Evolutionary conservation across 2,888 invertebrate species (phyloP).

Genomic region (Clunio marinus): DNA sequence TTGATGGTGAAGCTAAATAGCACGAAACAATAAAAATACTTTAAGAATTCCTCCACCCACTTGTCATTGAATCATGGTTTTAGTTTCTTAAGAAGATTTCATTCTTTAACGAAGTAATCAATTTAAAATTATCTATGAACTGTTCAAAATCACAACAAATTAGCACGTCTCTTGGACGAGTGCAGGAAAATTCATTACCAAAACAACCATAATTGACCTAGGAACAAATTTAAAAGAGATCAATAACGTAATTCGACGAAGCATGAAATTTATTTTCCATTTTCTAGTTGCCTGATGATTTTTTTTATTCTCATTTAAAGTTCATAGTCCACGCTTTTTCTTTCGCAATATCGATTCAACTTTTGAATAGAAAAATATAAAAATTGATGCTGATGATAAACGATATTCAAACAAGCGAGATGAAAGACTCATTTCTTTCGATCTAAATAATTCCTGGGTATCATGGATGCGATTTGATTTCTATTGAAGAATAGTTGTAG

Average conservation of each 20-base stretch:
- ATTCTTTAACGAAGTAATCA: not conserved
- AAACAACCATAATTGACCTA: slow-evolving; percentile 12
- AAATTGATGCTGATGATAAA: slow-evolving; percentile 17
- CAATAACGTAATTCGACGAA: not conserved
- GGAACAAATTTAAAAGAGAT: slow-evolving; percentile 2
- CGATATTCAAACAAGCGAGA: slow-evolving; percentile 21
- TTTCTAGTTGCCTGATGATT: not conserved
- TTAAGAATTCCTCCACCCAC: slow-evolving; percentile 19
- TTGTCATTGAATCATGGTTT: not conserved
- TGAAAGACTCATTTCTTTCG: not conserved
- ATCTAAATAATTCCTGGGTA: slow-evolving; percentile 1
- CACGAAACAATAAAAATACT: not conserved
- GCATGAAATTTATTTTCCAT: slow-evolving; percentile 8
- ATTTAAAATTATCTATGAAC: not conserved
- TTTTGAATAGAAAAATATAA: slow-evolving; percentile 18
- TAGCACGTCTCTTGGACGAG: too few relatives aligned
- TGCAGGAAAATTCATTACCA: not conserved
- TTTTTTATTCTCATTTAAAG: not conserved
- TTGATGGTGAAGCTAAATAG: not conserved
- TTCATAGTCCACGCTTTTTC: not conserved
- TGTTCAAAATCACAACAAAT: not conserved
- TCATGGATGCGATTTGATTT: slow-evolving; percentile 23
- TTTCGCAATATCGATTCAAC: slow-evolving; percentile 2
- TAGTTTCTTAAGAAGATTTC: not conserved
- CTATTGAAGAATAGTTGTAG: slow-evolving; percentile 29